Percentiles rank a stretch among this genome's conserved stretches.
Conservation (phyloP, 92 coral and sea anemone genomes). For the Hydrozoanthus gracilis region DNA sequence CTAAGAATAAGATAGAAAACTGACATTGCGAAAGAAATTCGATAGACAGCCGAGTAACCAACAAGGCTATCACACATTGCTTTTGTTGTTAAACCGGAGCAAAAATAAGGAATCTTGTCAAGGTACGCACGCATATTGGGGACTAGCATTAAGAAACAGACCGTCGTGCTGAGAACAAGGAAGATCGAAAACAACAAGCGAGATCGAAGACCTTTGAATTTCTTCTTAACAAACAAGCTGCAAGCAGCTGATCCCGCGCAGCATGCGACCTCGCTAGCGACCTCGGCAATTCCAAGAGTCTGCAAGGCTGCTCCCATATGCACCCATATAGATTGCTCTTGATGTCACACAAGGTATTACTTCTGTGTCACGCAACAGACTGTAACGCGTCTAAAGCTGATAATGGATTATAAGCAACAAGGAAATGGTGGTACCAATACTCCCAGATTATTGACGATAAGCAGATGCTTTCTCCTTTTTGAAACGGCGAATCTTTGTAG, state of each 20-base stretch:
- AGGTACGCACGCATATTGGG: constrained; percentile 86
- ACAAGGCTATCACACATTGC: constrained; percentile 88
- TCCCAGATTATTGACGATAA: background rate
- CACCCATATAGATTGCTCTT: constrained; percentile 92
- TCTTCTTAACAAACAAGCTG: constrained; percentile 84
- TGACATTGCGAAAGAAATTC: constrained; percentile 87
- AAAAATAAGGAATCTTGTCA: constrained; percentile 89
- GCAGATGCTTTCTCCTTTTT: background rate
- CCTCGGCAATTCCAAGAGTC: constrained; percentile 99
- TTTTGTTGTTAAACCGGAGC: constrained; percentile 77
- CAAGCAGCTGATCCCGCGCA: constrained; percentile 98
- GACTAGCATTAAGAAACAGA: constrained; percentile 81
- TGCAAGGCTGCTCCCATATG: constrained; percentile 99
- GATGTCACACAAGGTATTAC: constrained; percentile 31
- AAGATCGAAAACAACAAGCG: constrained; percentile 80
- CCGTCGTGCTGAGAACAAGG: constrained; percentile 71
- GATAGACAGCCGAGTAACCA: constrained; percentile 96
- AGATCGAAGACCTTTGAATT: constrained; percentile 80
- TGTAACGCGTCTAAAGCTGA: background rate
- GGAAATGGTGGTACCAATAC: no score
- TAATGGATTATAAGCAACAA: no score
- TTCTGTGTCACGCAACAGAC: constrained; percentile 3
- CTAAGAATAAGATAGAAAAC: constrained; percentile 72
- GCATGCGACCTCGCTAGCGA: constrained; percentile 97
- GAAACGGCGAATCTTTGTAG: background rate